Base-by-base conservation (phyloP, 2,888 invertebrate genomes). In the Nasonovia ribisnigri region DNA sequence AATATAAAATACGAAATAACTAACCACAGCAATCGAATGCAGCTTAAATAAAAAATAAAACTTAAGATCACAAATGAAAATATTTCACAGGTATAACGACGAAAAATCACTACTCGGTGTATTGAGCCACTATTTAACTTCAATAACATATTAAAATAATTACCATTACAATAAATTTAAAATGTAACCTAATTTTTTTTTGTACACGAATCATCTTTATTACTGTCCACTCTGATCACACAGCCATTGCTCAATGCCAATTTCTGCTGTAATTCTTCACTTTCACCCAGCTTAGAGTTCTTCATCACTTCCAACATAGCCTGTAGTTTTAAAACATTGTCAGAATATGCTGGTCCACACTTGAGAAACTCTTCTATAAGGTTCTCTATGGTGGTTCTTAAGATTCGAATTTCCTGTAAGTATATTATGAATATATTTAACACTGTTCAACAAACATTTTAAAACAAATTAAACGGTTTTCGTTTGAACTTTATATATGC, bases 221-320 rank as follows among this genome's bases (percentile, higher is more conserved):
- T 54, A 88, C 36, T 36, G 43, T 84, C 84, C 11, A 84, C 54
- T 57, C 54, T 93, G 43, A 57, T 36, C 10, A 60, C 46, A 13
- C 60, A 42, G 10, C 93, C 93, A 29, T 93, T 93, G 57, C 60
- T 48, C 29, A 93, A 48, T 3, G 20, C 36, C 20, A 84, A 60
- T 86, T 90, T 93, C 36, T 84, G 84, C 24, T 48, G 48, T 26
- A 20, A 36, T 29, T 90, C 90, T 46, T 93, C 84, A 24, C 43
- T 93, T 29, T 90, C 93, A 5, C 46, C 24, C 29, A 77, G 24
- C 24, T 88, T 88, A 24, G 60, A 60, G 60, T 93, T 93, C 57
- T 93, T 93, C 84, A 93, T 60, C 0, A 93, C 93, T 42, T 90
- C 90, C 42, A 93, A 20, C 93, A 93, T 93, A 0, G 93, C 93